Conservation (phyloP, 1,140 invertebrate genomes). For the Grapholita molesta region DNA sequence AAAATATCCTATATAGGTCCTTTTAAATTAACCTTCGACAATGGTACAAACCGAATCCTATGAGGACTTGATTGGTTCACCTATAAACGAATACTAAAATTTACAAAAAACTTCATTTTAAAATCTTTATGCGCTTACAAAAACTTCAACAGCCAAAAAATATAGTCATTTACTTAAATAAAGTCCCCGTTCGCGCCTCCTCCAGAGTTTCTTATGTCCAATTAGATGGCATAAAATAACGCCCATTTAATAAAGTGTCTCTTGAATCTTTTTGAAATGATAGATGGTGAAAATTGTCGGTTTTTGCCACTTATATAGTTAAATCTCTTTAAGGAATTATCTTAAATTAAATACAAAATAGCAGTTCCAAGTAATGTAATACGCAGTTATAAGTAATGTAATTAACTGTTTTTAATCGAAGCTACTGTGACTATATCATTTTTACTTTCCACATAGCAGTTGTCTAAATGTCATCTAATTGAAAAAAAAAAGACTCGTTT, state of each 20-base stretch:
- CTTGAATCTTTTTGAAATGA: background rate
- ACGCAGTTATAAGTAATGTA: too few relatives aligned
- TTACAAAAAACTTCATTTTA: background rate
- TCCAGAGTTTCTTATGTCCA: constrained; percentile 1
- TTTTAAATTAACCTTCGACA: too few relatives aligned
- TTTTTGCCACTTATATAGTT: background rate
- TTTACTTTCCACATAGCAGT: too few relatives aligned
- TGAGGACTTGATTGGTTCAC: too few relatives aligned
- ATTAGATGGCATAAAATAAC: constrained; percentile 14
- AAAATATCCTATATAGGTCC: too few relatives aligned
- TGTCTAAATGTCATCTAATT: background rate
- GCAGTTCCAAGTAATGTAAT: too few relatives aligned
- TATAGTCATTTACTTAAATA: constrained; percentile 3
- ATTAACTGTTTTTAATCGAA: too few relatives aligned
- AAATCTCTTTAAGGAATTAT: background rate
- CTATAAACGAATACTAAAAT: too few relatives aligned
- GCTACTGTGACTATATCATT: too few relatives aligned
- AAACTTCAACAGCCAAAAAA: background rate
- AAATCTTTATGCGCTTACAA: background rate
- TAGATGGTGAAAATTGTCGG: background rate
- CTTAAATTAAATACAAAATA: background rate
- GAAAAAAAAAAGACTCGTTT: background rate
- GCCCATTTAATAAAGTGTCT: constrained; percentile 8
- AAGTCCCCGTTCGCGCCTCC: background rate
- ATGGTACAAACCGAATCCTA: too few relatives aligned